These are phyloP conservation scores for Eugnorisma glareosa DNA, from an alignment of 2,888 invertebrate species.

Conservation along the genomic window DNA sequence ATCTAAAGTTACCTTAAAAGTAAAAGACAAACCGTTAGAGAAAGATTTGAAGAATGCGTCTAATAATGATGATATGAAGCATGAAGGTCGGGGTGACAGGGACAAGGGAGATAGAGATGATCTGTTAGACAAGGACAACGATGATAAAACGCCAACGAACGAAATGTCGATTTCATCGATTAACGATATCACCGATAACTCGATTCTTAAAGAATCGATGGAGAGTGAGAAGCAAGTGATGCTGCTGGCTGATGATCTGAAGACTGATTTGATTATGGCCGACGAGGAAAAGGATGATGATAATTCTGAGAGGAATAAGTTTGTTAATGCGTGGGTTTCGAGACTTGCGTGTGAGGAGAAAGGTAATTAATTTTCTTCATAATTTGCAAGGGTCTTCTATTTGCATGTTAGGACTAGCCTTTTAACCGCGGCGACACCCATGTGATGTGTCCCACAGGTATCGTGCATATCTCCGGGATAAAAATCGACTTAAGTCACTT, in stretches of 20 bases:
- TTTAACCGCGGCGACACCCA: background rate
- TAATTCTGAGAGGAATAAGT: slow-evolving; percentile 88
- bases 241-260: slow-evolving; percentile 87
- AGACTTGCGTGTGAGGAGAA: slow-evolving; percentile 86
- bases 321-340: slow-evolving; percentile 88
- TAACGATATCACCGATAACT: slow-evolving; percentile 88
- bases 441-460: no score
- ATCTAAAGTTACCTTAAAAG: slow-evolving; percentile 81
- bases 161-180: slow-evolving; percentile 88
- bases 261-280: slow-evolving; percentile 88
- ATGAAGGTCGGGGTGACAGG: slow-evolving; percentile 77
- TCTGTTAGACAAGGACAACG: slow-evolving; percentile 78
- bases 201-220: slow-evolving; percentile 87
- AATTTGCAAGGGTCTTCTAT: background rate
- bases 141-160: slow-evolving; percentile 88
- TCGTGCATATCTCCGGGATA: no score
- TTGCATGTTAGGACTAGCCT: background rate
- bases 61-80: slow-evolving; percentile 81
- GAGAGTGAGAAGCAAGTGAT: slow-evolving; percentile 88
- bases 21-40: slow-evolving; percentile 81
- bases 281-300: slow-evolving; percentile 89
- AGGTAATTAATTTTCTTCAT: slow-evolving; percentile 72
- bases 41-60: slow-evolving; percentile 86
- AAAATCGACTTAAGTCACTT: no score
- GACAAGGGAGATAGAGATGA: slow-evolving; percentile 80